Conservation (phyloP, 2,797 vertebrate species). For the Enteromius paludinosus region DNA sequence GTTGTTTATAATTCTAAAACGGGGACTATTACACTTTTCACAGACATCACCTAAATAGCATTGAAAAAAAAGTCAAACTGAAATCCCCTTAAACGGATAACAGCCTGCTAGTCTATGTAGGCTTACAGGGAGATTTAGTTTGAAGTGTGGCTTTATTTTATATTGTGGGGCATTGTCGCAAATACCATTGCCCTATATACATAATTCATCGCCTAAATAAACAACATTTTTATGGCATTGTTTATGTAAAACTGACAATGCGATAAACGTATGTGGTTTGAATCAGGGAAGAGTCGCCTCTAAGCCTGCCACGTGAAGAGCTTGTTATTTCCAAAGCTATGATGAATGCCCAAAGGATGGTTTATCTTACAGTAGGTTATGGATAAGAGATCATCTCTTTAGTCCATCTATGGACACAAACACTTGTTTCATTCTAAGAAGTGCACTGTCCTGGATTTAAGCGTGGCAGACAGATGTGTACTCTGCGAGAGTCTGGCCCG, state of each 20-base stretch:
- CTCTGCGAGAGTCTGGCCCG: slow-evolving; percentile 27
- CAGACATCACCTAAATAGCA: slow-evolving; percentile 45
- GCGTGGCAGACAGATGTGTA: slow-evolving; percentile 41
- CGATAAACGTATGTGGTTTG: not conserved
- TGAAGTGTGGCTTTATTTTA: slow-evolving; percentile 62
- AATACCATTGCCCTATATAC: slow-evolving; percentile 10
- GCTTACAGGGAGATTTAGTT: slow-evolving; percentile 68
- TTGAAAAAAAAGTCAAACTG: slow-evolving; percentile 61
- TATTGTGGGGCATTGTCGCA: slow-evolving; percentile 16
- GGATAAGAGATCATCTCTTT: slow-evolving; percentile 24
- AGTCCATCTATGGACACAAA: slow-evolving; percentile 27
- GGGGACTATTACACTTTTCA: slow-evolving; percentile 64
- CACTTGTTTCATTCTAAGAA: slow-evolving; percentile 7
- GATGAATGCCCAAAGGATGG: slow-evolving; percentile 29
- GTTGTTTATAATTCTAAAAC: slow-evolving; percentile 69
- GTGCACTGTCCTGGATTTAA: slow-evolving; percentile 44
- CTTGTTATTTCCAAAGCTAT: slow-evolving; percentile 12
- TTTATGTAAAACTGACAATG: slow-evolving; percentile 11
- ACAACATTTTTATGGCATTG: slow-evolving; percentile 30
- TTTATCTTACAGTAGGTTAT: slow-evolving; percentile 24
- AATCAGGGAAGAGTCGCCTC: not conserved
- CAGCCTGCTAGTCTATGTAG: slow-evolving; percentile 64
- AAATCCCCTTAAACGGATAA: slow-evolving; percentile 76
- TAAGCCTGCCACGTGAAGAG: not conserved
- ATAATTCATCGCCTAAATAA: not conserved